Base-by-base conservation (phyloP, 2,888 invertebrate genomes). In the Alviniconcha strummeri region DNA sequence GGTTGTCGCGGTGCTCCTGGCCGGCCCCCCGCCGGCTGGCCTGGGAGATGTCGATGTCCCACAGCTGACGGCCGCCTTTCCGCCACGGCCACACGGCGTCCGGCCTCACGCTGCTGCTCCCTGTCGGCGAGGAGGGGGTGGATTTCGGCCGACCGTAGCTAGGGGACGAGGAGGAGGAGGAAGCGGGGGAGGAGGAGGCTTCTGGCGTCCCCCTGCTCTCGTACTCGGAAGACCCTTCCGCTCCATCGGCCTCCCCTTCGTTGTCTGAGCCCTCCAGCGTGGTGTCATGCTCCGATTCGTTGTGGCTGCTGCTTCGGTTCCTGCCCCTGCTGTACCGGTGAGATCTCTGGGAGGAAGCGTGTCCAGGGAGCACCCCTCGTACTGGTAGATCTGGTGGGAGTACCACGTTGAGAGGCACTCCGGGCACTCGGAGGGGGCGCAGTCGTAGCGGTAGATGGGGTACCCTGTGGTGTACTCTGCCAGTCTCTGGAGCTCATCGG, bases 381-480 rank as follows among this genome's bases (percentile, higher is more conserved):
- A 80, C 83, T 86, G 84, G 83, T 89, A 87, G 80, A 87, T 85
- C 84, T 87, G 88, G 78, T 86, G 84, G 17, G 84, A 86, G 81
- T 88, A 90, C 88, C 88, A 87, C 57, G 90, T 87, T 54, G 87
- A 84, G 15, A 90, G 84, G 86, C 93, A 92, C 84, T 92, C 89
- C 7, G 91, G 91, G 87, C 92, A 93, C 76, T 91, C 90, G 11
- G 90, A 89, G 0, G 91, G 91, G 0, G 89, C 87, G 82, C 91
- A 92, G 84, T 91, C 90, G 83, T 92, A 92, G 52, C 91, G 89
- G n/a, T 91, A 90, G 55, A 93, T 84, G 9, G 92, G 91, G 80
- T 87, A 90, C 5, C 92, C 93, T 5, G 91, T 89, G 3, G 92
- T 91, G 84, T 89, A 93, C 84, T 90, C 89, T 0, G 91, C 91